Conservation (phyloP, 1,140 invertebrate species). For the Temnothorax curvispinosus region DNA sequence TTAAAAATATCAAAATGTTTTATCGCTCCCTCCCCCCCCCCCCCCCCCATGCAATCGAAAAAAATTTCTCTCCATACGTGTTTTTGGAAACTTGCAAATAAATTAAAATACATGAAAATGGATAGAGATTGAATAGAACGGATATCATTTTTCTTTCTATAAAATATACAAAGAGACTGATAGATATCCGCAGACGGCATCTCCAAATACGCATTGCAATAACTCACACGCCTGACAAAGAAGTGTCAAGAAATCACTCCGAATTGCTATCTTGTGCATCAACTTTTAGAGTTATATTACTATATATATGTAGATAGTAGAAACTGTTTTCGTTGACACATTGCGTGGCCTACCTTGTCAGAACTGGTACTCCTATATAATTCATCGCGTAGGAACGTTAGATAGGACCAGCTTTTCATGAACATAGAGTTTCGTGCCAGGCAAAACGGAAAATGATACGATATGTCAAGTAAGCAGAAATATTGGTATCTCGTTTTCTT, state of each 20-base stretch:
- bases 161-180: not conserved
- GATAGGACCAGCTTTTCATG: not conserved
- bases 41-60: not conserved
- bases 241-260: conserved; percentile 37
- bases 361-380: not conserved
- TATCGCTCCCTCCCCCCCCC: not conserved
- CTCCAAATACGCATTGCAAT: conserved; percentile 12
- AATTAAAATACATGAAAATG: conserved; percentile 5
- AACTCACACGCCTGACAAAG: conserved; percentile 30
- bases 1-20: not conserved
- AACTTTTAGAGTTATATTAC: not conserved
- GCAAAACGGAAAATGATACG: conserved; percentile 16
- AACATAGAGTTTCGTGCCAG: not conserved
- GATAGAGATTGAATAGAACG: not conserved
- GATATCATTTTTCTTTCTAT: not conserved
- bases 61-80: not conserved
- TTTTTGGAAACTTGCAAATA: not conserved
- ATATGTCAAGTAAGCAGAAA: conserved; percentile 22
- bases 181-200: not conserved
- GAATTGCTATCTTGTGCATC: not conserved
- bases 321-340: conserved; percentile 45
- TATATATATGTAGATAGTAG: not conserved
- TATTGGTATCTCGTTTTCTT: conserved; percentile 20
- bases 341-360: not conserved
- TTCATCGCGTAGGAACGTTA: not conserved